Base-by-base conservation (phyloP, 2,888 invertebrate species). In the Drosophila setosimentum region DNA sequence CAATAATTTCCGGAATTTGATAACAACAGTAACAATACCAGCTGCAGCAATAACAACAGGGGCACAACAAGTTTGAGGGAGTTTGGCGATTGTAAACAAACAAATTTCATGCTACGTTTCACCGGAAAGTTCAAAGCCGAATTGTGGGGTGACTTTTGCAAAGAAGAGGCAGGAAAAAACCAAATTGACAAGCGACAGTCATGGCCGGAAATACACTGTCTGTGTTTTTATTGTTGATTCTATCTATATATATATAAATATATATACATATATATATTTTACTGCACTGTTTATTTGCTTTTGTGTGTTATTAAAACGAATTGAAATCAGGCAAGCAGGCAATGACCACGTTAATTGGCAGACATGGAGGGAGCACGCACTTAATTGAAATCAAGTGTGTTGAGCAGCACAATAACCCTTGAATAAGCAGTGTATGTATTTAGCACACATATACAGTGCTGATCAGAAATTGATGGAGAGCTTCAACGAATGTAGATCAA, bases 1-100 rank as follows among this genome's bases (percentile, higher is more conserved):
- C 85, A 90, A 90, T 89, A 86, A 86, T 86, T 86, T 86, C 91
- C 91, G 91, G 91, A 69, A 70, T 84, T 86, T 90, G 91, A 89
- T 89, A 90, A 74, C 76, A 71, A 59, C 76, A 81, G 55, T 50
- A 63, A 59, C 71, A 68, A 59, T 48, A 61, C 27, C 40, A 42
- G 57, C n/a, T 49, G 48, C 54, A 48, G 33, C 42, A 60, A 40
- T 42, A 62, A 30, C 27, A 54, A 48, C 53, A 50, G 50, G 21
- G 55, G 48, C 54, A 58, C 64, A 42, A 53, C 49, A 24, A 42
- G 40, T 40, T 50, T 30, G 37, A 21, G 30, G 60, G 62, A 82
- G 82, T 80, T 80, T 73, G 73, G 73, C 87, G 75, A 75, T 90
- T 85, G 84, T 90, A 78, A 90, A 85, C 90, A 90, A 85, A 85